Conservation (phyloP, 2,888 invertebrate species). For the Drosophila barbarae region DNA sequence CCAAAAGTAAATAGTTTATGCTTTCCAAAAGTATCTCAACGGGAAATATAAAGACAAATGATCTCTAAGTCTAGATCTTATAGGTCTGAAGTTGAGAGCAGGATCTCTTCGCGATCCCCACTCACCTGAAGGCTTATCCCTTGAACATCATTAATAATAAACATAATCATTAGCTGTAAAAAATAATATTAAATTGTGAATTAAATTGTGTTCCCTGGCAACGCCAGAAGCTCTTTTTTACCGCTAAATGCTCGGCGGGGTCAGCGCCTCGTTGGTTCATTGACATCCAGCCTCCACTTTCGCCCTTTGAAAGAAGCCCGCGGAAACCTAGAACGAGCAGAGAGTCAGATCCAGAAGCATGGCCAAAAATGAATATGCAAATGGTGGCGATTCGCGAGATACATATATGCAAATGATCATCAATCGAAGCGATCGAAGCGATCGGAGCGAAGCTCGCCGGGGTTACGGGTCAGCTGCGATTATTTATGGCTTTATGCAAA, state of each 20-base stretch:
- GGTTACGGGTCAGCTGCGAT: conserved; percentile 54
- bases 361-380: conserved; percentile 58
- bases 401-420: conserved; percentile 32
- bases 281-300: conserved; percentile 60
- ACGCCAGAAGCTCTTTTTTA: conserved; percentile 2
- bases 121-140: no score
- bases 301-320: conserved; percentile 51
- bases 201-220: neutral
- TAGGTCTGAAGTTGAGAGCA: no score
- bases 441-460: conserved; percentile 7
- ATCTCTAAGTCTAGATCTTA: neutral
- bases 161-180: no score
- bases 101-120: no score
- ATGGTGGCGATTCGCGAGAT: conserved; percentile 43
- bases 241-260: neutral
- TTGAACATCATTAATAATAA: no score
- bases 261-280: conserved; percentile 46
- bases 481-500: conserved; percentile 69
- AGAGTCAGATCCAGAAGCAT: neutral
- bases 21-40: neutral
- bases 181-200: no score
- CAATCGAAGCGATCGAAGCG: conserved; percentile 15
- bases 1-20: neutral
- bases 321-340: neutral
- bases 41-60: neutral